Percentiles rank a stretch among this genome's conserved stretches.
These are phyloP conservation scores for Embidobia sp. DNA, from an alignment of 2,888 invertebrate species.

Conservation along the genomic window DNA sequence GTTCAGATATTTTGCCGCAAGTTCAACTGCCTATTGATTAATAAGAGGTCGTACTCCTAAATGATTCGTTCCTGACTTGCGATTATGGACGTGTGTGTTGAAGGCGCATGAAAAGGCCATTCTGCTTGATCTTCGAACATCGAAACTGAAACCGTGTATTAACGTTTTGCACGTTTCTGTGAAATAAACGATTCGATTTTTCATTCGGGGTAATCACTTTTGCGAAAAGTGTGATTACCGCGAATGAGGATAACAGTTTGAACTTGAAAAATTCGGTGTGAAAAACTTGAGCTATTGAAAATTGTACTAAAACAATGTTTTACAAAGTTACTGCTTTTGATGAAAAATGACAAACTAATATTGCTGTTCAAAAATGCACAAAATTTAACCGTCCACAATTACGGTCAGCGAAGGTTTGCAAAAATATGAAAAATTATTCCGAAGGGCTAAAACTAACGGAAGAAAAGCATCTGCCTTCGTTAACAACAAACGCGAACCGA, in stretches of 20 bases:
- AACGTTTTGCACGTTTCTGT: conserved; percentile 2
- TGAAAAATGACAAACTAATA: too few species aligned
- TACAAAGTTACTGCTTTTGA: too few species aligned
- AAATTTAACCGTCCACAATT: too few species aligned
- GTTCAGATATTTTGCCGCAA: conserved; percentile 33
- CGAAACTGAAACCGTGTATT: conserved; percentile 8
- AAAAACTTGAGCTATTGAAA: too few species aligned
- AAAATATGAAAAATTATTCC: too few species aligned
- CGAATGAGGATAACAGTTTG: too few species aligned
- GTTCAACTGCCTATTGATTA: conserved; percentile 58
- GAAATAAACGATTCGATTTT: not conserved
- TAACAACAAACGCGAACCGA: conserved; percentile 14
- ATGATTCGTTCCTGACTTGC: conserved; percentile 71
- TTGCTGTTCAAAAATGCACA: too few species aligned
- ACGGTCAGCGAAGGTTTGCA: too few species aligned
- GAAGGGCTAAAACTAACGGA: not conserved
- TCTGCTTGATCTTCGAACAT: conserved; percentile 14
- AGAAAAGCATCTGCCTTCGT: conserved; percentile 26
- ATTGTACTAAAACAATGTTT: too few species aligned
- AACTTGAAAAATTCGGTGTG: too few species aligned
- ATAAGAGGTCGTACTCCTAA: conserved; percentile 56
- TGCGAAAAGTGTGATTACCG: too few species aligned
- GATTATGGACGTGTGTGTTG: conserved; percentile 49
- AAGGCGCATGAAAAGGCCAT: conserved; percentile 24
- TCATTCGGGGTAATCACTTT: too few species aligned